Conservation (phyloP, 2,113 vertebrate genomes). For the Progne subis region DNA sequence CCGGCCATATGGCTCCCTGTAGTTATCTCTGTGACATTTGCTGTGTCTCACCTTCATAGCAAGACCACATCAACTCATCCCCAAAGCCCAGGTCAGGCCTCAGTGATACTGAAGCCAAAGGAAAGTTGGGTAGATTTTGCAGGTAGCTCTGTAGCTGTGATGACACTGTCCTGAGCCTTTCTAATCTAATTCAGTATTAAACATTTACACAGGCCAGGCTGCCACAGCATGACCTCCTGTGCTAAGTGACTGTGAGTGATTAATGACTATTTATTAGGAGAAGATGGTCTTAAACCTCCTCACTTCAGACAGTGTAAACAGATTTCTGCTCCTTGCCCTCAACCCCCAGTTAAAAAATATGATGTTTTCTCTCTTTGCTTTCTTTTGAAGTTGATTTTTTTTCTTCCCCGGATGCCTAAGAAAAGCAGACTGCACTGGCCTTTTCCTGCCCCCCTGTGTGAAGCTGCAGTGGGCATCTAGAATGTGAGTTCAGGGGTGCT, state of each 20-base stretch:
- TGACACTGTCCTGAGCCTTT: background rate
- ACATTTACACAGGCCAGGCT: background rate
- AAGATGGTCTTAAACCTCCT: background rate
- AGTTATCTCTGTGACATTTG: background rate
- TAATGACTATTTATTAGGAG: conserved; percentile 1
- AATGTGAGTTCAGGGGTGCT: background rate
- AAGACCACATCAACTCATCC: background rate
- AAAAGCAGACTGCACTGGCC: background rate
- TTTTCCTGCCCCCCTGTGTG: background rate
- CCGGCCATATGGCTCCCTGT: background rate
- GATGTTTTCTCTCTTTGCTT: background rate
- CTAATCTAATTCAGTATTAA: background rate
- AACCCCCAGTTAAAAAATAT: background rate
- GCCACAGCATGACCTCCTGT: background rate
- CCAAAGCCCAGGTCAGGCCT: background rate
- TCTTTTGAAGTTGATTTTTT: background rate
- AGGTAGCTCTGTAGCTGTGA: background rate
- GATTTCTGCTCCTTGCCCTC: background rate
- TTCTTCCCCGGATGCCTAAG: background rate
- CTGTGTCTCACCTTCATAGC: background rate
- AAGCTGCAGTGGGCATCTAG: background rate
- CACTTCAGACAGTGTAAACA: background rate
- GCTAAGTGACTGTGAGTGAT: conserved; percentile 6
- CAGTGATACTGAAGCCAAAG: background rate
- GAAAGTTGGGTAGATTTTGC: background rate